These are phyloP conservation scores for Onychorhynchus coronatus DNA, from an alignment of 2,113 vertebrate species.

Conservation along the genomic window DNA sequence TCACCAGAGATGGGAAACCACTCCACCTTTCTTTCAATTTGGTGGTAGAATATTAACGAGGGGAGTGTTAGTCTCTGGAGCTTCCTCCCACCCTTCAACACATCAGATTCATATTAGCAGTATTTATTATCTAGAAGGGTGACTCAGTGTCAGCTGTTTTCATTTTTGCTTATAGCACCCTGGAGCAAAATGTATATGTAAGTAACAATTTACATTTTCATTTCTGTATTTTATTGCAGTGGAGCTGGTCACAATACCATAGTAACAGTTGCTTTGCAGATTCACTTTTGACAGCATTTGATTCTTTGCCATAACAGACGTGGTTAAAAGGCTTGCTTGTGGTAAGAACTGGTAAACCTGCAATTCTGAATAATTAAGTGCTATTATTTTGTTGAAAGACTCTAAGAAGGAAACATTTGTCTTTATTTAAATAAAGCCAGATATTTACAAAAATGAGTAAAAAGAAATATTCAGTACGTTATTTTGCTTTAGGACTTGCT, in stretches of 20 bases:
- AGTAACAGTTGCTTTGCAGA: slow-evolving; percentile 17
- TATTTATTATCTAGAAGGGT: slow-evolving; percentile 39
- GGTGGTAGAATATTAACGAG: slow-evolving; percentile 6
- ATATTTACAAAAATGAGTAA: neutral
- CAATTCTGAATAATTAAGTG: neutral
- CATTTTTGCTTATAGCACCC: slow-evolving; percentile 44
- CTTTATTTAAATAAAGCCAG: neutral
- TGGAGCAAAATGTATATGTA: slow-evolving; percentile 51
- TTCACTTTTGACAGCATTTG: slow-evolving; percentile 5
- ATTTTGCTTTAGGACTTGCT: slow-evolving; percentile 1
- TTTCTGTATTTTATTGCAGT: slow-evolving; percentile 25
- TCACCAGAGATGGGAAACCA: neutral
- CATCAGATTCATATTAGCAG: slow-evolving; percentile 34
- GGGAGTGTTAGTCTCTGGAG: slow-evolving; percentile 30
- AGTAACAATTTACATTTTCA: slow-evolving; percentile 48
- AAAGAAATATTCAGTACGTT: neutral
- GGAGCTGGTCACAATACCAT: neutral
- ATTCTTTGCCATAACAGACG: neutral
- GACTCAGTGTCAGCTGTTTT: slow-evolving; percentile 49
- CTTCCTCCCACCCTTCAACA: slow-evolving; percentile 28
- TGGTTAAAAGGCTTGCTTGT: neutral
- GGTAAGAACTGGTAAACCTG: neutral
- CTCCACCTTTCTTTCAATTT: slow-evolving; percentile 11
- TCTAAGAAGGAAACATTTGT: neutral
- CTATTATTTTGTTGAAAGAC: neutral